These are phyloP conservation scores for Oligia strigilis DNA, from an alignment of 2,888 invertebrate species.

Conservation along the genomic window DNA sequence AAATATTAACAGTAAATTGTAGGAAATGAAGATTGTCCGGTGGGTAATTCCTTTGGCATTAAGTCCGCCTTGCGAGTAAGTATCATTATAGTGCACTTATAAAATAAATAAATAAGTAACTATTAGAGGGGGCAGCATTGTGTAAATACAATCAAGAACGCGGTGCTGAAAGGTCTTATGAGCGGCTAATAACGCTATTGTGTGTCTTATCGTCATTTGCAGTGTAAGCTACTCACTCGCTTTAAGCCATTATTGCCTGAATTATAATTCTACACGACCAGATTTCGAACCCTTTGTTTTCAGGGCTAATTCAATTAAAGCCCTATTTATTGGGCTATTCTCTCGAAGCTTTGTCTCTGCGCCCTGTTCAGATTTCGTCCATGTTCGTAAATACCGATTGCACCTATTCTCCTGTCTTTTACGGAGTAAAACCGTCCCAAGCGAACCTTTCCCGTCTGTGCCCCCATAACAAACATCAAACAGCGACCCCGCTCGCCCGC, in stretches of 20 bases:
- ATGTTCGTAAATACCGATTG: slow-evolving; percentile 60
- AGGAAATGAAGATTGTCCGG: slow-evolving; percentile 17
- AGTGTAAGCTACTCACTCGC: slow-evolving; percentile 1
- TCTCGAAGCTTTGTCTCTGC: slow-evolving; percentile 38
- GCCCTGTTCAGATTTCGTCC: slow-evolving; percentile 55
- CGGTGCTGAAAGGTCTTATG: too few relatives aligned
- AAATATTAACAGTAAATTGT: slow-evolving; percentile 23
- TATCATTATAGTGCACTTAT: slow-evolving; percentile 3
- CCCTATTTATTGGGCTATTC: slow-evolving; percentile 16
- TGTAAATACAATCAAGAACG: background rate
- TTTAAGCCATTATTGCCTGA: slow-evolving; percentile 16
- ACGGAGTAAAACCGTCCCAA: slow-evolving; percentile 58
- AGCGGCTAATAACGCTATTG: background rate
- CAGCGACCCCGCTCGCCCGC: slow-evolving; percentile 56
- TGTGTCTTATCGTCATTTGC: slow-evolving; percentile 2
- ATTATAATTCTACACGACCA: slow-evolving; percentile 27
- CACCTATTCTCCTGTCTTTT: slow-evolving; percentile 62
- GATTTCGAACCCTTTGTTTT: slow-evolving; percentile 26
- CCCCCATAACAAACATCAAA: slow-evolving; percentile 72
- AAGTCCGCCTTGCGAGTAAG: background rate
- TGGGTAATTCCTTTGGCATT: slow-evolving; percentile 4
- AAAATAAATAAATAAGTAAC: slow-evolving; percentile 1
- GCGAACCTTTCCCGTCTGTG: slow-evolving; percentile 62
- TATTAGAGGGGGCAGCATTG: background rate
- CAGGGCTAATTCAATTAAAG: slow-evolving; percentile 12